These are phyloP conservation scores for Cotesia vestalis DNA, from an alignment of 1,140 invertebrate species.

Conservation along the genomic window DNA sequence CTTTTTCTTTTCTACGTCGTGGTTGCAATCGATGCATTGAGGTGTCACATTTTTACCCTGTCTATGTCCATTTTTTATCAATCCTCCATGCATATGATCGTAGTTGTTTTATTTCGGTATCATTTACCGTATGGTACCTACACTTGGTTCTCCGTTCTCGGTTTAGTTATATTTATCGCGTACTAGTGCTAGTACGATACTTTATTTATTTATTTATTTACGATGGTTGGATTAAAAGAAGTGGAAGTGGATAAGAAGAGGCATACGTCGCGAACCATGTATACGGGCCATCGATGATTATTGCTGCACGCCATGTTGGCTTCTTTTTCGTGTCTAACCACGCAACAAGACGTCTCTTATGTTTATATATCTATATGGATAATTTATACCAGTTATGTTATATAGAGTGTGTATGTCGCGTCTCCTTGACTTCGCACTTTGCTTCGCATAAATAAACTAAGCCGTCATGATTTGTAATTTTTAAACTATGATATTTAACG, in stretches of 20 bases:
- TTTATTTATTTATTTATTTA: neutral
- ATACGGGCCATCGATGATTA: constrained; percentile 27
- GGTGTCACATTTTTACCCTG: too few species aligned
- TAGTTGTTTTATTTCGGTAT: too few species aligned
- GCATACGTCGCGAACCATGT: constrained; percentile 15
- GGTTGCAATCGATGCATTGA: too few species aligned
- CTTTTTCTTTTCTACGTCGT: too few species aligned
- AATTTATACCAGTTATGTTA: neutral
- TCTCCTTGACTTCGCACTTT: constrained; percentile 34
- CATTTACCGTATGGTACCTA: too few species aligned
- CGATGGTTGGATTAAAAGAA: neutral
- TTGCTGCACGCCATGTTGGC: constrained; percentile 17
- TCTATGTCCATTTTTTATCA: too few species aligned
- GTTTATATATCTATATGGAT: too few species aligned
- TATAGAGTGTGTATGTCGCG: constrained; percentile 5
- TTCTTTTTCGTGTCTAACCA: constrained; percentile 20
- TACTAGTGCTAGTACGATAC: too few species aligned
- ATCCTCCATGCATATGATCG: too few species aligned
- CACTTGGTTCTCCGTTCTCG: too few species aligned
- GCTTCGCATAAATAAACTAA: neutral
- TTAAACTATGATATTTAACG: neutral
- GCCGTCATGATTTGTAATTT: constrained; percentile 14
- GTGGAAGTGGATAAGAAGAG: constrained; percentile 8
- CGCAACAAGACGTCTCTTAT: constrained; percentile 18
- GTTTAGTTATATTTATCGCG: too few species aligned